Evolutionary conservation across 2,113 vertebrate species (phyloP), one percentile per base, ranked within the genome.

Genomic region (Vombatus ursinus): DNA sequence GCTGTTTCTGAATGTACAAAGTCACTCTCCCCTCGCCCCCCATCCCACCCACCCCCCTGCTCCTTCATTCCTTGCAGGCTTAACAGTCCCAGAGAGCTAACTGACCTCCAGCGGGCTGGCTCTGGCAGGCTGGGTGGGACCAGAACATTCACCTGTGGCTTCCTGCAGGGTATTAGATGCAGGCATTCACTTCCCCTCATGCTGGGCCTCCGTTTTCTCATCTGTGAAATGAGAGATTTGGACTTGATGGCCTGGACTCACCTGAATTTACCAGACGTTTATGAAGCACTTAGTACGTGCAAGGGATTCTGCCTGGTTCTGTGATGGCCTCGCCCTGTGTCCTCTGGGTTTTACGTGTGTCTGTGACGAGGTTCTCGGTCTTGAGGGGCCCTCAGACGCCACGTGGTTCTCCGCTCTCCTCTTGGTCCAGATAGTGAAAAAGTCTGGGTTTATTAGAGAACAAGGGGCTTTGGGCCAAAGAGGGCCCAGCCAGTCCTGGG

Each of bases 1-100:
- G 92, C 68, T 97, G 23, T 97, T 96, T 54, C 92, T 92, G 77
- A 84, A 84, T 6, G 16, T 23, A 22, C 8, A 44, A 23, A 44
- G 61, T 31, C 57, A 0, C 61, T 31, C n/a, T 23, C n/a, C 19
- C 68, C 4, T 31, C 28, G 12, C 3, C 4, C 61, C 61, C 14
- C 12, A 16, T 49, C 14, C 61, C 28, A 31, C 14, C n/a, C 26
- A 7, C n/a, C n/a, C 68, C 68, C n/a, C 68, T 44, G 16, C 37
- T 44, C n/a, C 68, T 44, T 84, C 8, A 84, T 84, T 84, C 68
- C 44, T 84, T 44, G 37, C n/a, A 44, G 44, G 68, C 68, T 84
- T 22, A 19, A 7, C 5, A 23, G 37, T 2, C 68, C 68, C 37
- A 23, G n/a, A 44, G 68, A 84, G 44, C 14, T 84, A 44, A n/a